Evolutionary conservation across 2,888 invertebrate genomes (phyloP).

Genomic region (Drepana falcataria): DNA sequence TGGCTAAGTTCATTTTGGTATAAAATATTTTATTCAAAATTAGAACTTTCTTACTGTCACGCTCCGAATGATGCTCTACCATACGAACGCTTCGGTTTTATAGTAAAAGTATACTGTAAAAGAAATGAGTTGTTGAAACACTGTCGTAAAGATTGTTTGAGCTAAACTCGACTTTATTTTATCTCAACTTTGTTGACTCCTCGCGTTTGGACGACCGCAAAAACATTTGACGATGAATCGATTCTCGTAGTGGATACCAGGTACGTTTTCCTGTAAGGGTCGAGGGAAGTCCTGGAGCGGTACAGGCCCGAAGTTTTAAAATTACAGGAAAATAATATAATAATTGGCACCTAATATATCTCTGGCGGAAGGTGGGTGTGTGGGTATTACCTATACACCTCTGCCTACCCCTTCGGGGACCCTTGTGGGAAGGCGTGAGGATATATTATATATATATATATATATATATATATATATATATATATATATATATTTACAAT

Average conservation of each 20-base stretch:
- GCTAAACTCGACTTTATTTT: slow-evolving; percentile 1
- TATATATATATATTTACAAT: too few relatives aligned
- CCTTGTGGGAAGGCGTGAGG: too few relatives aligned
- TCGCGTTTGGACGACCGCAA: neutral
- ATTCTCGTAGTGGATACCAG: neutral
- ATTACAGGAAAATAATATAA: neutral
- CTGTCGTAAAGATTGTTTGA: neutral
- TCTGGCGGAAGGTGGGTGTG: too few relatives aligned
- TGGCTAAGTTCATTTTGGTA: slow-evolving; percentile 37
- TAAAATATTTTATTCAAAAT: slow-evolving; percentile 3
- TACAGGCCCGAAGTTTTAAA: neutral
- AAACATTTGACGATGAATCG: neutral
- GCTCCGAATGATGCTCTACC: slow-evolving; percentile 19
- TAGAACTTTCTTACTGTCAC: slow-evolving; percentile 1
- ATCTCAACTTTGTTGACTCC: neutral
- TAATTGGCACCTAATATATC: too few relatives aligned
- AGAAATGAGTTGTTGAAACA: neutral
- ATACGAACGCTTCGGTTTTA: neutral
- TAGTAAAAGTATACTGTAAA: neutral
- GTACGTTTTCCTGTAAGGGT: neutral
- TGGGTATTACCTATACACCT: too few relatives aligned
- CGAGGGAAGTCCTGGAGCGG: neutral
- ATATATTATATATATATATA: too few relatives aligned
- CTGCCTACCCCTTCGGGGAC: too few relatives aligned
- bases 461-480: too few relatives aligned